Base-by-base conservation (phyloP, 2,113 vertebrate genomes). In the Sus scrofa region DNA sequence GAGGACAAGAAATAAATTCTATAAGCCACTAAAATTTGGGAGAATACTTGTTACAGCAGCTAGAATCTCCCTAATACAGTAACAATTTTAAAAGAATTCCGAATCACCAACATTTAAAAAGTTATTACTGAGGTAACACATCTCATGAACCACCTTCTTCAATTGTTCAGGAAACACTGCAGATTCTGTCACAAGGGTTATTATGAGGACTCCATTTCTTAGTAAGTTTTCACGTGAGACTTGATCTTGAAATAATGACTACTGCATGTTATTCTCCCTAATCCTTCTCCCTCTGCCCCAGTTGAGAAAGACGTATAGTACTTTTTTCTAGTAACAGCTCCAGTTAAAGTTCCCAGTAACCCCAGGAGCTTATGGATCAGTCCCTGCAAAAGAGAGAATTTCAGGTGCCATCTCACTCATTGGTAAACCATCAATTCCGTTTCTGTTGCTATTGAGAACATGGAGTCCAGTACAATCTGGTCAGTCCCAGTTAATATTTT, bases 161-260 rank as follows among this genome's bases (percentile, higher is more conserved):
- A 65, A 24, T 26, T 86, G 32, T 81, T 67, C 15, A 67, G 22
- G 19, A 92, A 63, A 86, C 70, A 77, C 54, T 39, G n/a, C 26
- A 91, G 44, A 92, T 58, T 82, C 58, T 92, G 30, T 75, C 58
- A 74, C 32, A 65, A 92, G 18, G 32, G 60, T 34, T 75, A 56
- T 82, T 82, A 68, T 58, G 26, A 70, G 86, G 73, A 83, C 32
- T 81, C 34, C 37, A 56, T n/a, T 74, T 58, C 67, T 63, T 65
- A 75, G 20, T 27, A 65, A 87, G 50, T 34, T 95, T 92, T 75
- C 18, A 34, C 37, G 75, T 26, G 19, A 82, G 67, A 60, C 77
- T 74, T 50, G n/a, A 88, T 32, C 50, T 82, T 95, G 89, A 92
- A 78, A 81, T 73, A 92, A 87, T 75, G 52, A 88, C 50, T 39